Evolutionary conservation across 2,113 vertebrate genomes (phyloP), one percentile per base, ranked within the genome.

Genomic region (Gopherus flavomarginatus): DNA sequence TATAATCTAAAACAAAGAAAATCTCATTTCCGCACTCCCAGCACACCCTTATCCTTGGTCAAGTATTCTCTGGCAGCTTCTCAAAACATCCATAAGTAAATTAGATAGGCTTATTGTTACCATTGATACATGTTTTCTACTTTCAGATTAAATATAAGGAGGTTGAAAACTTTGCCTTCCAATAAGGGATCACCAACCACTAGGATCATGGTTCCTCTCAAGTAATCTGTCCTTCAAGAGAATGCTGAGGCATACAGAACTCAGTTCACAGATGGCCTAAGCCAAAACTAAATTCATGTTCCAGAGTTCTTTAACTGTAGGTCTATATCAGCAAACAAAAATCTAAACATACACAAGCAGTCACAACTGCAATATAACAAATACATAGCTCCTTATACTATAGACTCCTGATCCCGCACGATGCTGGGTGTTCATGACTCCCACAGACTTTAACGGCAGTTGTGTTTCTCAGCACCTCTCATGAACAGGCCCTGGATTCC

Each of bases 1-100:
- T 42, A 83, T 53, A 87, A 79, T 42, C 38, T 93, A 92, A 95
- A 94, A 19, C 19, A 95, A 96, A 95, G 62, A 90, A 91, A 95
- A 93, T 78, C 78, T 85, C 50, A 50, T 91, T 96, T 95, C 85
- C 53, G 42, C 69, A 75, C 22, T 77, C 6, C 38, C 22, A 44
- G 24, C 16, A 77, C 79, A 90, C 35, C 53, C 50, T 91, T 95
- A 75, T 19, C 50, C 65, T 95, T 96, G 93, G 86, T 90, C 96
- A 96, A 24, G 78, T 93, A 83, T 79, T 87, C 0, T 0, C 89
- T 59, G 53, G 38, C 56, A 87, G 72, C 54, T 80, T 53, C 85
- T 94, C 53, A 85, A 89, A 94, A 89, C 19, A 92, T 3, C 69
- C 27, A 52, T 13, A 54, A 42, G 22, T 89, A 92, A 92, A 92